A percentile compares a stretch with the other conserved stretches of the same genome.
Evolutionary conservation across 1,140 invertebrate genomes (phyloP).

Genomic region (Drosophila nigromelanica): DNA sequence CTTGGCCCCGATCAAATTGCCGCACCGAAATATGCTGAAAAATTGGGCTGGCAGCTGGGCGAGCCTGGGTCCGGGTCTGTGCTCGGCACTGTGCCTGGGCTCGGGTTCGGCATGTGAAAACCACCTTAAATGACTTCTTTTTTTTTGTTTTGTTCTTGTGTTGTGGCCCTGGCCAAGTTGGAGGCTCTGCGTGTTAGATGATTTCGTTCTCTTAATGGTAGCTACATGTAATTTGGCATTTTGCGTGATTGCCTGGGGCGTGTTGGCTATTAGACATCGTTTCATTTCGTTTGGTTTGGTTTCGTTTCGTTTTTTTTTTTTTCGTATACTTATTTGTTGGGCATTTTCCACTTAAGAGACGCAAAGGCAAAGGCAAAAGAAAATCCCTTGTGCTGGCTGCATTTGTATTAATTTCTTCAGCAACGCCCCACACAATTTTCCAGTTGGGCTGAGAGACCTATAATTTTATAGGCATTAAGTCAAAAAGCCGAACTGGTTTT

Average conservation of each 20-base stretch:
- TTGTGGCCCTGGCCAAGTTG: conserved; percentile 14
- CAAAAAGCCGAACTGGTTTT: conserved; percentile 69
- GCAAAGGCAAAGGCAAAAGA: conserved; percentile 25
- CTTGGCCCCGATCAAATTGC: conserved; percentile 41
- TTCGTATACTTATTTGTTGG: conserved; percentile 22
- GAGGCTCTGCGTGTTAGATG: conserved; percentile 73
- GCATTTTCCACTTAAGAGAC: conserved; percentile 57
- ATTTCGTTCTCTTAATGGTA: conserved; percentile 78
- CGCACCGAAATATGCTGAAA: conserved; percentile 5
- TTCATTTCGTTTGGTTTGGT: conserved; percentile 29
- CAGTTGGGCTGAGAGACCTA: conserved; percentile 62
- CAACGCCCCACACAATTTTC: conserved; percentile 78
- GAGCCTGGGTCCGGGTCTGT: neutral
- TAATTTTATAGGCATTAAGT: conserved; percentile 80
- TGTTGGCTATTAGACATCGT: conserved; percentile 57
- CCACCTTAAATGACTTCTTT: conserved; percentile 77
- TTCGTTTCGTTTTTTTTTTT: conserved; percentile 22
- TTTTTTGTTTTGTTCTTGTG: conserved; percentile 9
- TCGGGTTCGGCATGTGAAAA: conserved; percentile 60
- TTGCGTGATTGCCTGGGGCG: conserved; percentile 82
- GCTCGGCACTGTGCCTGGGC: conserved; percentile 1
- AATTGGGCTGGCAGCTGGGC: conserved; percentile 32
- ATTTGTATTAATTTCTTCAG: conserved; percentile 76
- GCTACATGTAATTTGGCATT: conserved; percentile 79
- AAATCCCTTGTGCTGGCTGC: conserved; percentile 62